Percentiles rank a stretch among this genome's conserved stretches.
Conservation (phyloP, 2,888 invertebrate genomes). For the Chrysodeixis includens region DNA sequence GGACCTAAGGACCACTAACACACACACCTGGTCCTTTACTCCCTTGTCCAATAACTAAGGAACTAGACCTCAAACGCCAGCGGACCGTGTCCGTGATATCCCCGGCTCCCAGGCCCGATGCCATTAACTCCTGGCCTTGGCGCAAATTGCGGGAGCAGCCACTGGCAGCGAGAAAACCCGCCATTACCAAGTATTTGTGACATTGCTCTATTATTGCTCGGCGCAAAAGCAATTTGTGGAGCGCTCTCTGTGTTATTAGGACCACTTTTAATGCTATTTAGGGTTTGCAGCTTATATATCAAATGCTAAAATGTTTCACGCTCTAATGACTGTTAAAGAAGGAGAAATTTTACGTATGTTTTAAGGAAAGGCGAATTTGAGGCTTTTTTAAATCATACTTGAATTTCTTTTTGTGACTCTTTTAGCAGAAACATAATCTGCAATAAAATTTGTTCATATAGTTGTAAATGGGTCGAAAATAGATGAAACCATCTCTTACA, state of each 20-base stretch:
- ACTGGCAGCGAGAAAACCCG: conserved; percentile 10
- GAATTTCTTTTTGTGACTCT: no score
- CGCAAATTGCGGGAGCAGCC: conserved; percentile 44
- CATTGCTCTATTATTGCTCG: conserved; percentile 19
- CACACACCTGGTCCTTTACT: not conserved
- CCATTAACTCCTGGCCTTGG: conserved; percentile 43
- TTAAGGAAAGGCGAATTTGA: no score
- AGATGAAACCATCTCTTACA: no score
- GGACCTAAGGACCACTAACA: not conserved
- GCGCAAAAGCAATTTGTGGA: conserved; percentile 7
- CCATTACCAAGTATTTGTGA: conserved; percentile 25
- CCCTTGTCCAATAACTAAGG: not conserved
- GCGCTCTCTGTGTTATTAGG: conserved; percentile 11
- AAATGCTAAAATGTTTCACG: not conserved
- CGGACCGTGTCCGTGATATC: conserved; percentile 37
- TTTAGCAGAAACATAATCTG: no score
- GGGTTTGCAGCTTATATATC: not conserved
- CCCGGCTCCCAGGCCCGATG: conserved; percentile 46
- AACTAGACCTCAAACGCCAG: conserved; percentile 26
- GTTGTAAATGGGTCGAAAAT: no score
- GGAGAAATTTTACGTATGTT: no score
- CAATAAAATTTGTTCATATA: no score
- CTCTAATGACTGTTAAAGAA: not conserved
- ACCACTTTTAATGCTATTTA: conserved; percentile 1
- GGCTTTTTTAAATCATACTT: no score